Base-by-base conservation (phyloP, 2,113 vertebrate species). In the Diglossa brunneiventris region DNA sequence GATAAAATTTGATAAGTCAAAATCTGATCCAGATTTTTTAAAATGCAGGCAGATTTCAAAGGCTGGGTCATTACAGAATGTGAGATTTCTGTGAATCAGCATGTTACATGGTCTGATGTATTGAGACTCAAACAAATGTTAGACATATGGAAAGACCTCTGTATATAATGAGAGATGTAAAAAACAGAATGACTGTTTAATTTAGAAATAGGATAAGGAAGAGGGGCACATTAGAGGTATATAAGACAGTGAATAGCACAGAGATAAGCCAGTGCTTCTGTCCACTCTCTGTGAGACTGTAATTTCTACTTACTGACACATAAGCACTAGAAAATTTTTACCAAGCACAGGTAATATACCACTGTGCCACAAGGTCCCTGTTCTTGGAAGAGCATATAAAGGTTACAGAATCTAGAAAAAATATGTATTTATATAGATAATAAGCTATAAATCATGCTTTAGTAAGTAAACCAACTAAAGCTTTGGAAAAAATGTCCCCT, bases 71-170 rank as follows among this genome's bases (percentile, higher is more conserved):
- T 92, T 96, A 81, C 61, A 68, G 92, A 95, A 96, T 35, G 49
- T 92, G 95, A 95, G 93, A 94, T 96, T 96, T 95, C 86, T 97
- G 76, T 96, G 95, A 95, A 90, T 96, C 96, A 97, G 93, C 90
- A 96, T 90, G 93, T 95, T 95, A 82, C 86, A 75, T 81, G 90
- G 88, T 95, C 88, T 94, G 80, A 96, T 95, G 89, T 95, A 94
- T 89, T 61, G 92, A 90, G 76, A 96, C 69, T 96, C 88, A 92
- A 83, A 94, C 92, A 96, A 97, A 96, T 95, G 95, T 93, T 93
- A 94, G 92, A 92, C 94, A 96, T 96, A 96, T 95, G 95, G 93
- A 93, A 96, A 93, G 93, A 94, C 95, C 92, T 96, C 95, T 94
- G 23, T 81, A 92, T 93, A 92, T 93, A 94, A 92, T 92, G 90